Evolutionary conservation across 2,113 vertebrate genomes (phyloP).

Genomic region (Dipodomys stephensi): DNA sequence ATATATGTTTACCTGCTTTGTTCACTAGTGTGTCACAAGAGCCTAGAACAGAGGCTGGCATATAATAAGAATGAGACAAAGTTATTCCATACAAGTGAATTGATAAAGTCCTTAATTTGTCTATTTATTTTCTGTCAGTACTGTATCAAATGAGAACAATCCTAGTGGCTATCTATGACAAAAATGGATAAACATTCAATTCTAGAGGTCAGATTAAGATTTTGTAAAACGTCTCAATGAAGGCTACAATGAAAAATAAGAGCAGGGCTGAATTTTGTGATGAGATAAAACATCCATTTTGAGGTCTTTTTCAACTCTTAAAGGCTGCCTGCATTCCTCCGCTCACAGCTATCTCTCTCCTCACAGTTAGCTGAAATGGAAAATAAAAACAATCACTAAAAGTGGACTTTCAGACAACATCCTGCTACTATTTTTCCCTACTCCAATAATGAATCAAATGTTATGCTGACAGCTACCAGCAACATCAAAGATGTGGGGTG

Average conservation of each 20-base stretch:
- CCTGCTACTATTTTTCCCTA: neutral
- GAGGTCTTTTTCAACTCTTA: neutral
- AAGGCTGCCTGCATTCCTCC: neutral
- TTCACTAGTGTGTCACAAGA: neutral
- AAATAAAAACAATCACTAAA: neutral
- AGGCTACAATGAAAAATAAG: neutral
- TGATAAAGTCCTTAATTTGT: neutral
- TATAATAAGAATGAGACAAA: neutral
- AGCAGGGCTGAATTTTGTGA: neutral
- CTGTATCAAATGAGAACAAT: neutral
- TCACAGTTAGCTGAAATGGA: neutral
- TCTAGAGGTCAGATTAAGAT: neutral
- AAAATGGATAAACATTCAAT: neutral
- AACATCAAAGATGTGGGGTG: too few relatives aligned
- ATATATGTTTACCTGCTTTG: neutral
- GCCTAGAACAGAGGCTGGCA: neutral
- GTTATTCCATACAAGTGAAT: neutral
- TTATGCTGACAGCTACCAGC: too few relatives aligned
- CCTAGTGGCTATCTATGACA: neutral
- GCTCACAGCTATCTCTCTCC: neutral
- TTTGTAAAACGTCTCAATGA: neutral
- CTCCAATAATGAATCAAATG: neutral
- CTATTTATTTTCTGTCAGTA: neutral
- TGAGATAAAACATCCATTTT: neutral
- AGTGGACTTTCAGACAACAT: neutral